Percentiles rank a stretch among this genome's conserved stretches.
These are phyloP conservation scores for Microdon myrmicae DNA, from an alignment of 2,888 invertebrate genomes.

Conservation along the genomic window DNA sequence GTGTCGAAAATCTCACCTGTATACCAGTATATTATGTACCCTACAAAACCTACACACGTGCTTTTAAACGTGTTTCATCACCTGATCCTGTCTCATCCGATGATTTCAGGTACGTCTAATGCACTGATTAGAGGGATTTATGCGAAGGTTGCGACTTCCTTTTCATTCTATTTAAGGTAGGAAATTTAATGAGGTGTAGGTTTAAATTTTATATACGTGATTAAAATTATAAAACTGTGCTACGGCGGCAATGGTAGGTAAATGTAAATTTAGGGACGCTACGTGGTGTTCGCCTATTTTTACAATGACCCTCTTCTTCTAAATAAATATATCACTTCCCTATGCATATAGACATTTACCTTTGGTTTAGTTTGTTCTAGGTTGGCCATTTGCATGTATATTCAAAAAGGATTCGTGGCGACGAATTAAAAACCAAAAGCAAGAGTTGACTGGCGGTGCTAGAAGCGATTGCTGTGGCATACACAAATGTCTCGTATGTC, in stretches of 20 bases:
- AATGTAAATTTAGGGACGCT: conserved; percentile 43
- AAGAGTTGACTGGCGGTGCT: conserved; percentile 16
- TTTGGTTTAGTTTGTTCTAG: conserved; percentile 24
- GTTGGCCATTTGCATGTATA: conserved; percentile 45
- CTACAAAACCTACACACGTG: too few species aligned
- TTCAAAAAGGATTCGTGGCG: conserved; percentile 42
- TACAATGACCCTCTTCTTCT: conserved; percentile 29
- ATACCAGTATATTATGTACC: too few species aligned
- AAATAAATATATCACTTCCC: conserved; percentile 37
- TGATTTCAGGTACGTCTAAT: too few species aligned
- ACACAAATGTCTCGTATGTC: conserved; percentile 16
- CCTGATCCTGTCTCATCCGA: too few species aligned
- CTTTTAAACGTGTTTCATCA: too few species aligned
- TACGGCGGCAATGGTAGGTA: too few species aligned
- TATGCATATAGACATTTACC: conserved; percentile 22
- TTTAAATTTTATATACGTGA: conserved; percentile 51
- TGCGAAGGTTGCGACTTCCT: conserved; percentile 28
- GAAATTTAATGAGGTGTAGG: conserved; percentile 48
- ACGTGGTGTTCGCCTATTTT: conserved; percentile 49
- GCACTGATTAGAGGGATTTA: conserved; percentile 45
- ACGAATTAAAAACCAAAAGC: conserved; percentile 31
- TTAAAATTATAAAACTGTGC: conserved; percentile 47
- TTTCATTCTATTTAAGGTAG: conserved; percentile 33
- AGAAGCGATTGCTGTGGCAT: conserved; percentile 6
- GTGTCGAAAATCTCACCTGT: too few species aligned